Base-by-base conservation (phyloP, 2,888 invertebrate species). In the Ectemnius lituratus region DNA sequence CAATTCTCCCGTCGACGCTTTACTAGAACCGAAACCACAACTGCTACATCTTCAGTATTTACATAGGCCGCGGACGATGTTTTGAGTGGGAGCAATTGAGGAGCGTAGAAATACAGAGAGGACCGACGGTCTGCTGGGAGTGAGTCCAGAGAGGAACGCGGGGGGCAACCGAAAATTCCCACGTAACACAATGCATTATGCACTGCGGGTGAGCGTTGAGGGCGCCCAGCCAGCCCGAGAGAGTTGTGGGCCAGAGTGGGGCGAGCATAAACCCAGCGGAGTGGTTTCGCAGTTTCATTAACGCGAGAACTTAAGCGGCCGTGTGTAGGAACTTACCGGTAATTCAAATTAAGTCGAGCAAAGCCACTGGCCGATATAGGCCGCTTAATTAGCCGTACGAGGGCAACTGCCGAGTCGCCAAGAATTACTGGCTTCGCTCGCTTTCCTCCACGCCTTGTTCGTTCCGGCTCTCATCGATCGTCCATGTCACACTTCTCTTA, bases 321-420 rank as follows among this genome's bases (percentile, higher is more conserved):
- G 70, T 37, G 37, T 62, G 78, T 62, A 47, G 65, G 70, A 78
- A 85, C 78, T 83, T 83, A 73, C 77, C 79, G 76, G 81, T 85
- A 84, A 84, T 84, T 84, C 81, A 84, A 84, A 84, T 84, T 84
- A 84, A 84, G 84, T 84, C 83, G 78, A 82, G 81, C 80, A 80
- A 79, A 84, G 83, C 80, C 81, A 81, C 78, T 79, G 81, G 83
- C 83, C 84, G 84, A 86, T 86, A 78, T 75, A 63, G 66, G 67
- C 63, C 67, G 80, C 77, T 80, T 80, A 80, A 80, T 79, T 80
- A 80, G 68, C 77, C 80, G 68, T 23, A 64, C 61, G 69, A 56
- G 68, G 68, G 60, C 62, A 45, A 59, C 49, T 47, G 23, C 16
- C 52, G 52, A 52, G 52, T 5, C n/a, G 16, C 27, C 27, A 27